phyloP scores from a whole-genome alignment of 2,113 vertebrate genomes.

The Nerophis lumbriciformis region DNA sequence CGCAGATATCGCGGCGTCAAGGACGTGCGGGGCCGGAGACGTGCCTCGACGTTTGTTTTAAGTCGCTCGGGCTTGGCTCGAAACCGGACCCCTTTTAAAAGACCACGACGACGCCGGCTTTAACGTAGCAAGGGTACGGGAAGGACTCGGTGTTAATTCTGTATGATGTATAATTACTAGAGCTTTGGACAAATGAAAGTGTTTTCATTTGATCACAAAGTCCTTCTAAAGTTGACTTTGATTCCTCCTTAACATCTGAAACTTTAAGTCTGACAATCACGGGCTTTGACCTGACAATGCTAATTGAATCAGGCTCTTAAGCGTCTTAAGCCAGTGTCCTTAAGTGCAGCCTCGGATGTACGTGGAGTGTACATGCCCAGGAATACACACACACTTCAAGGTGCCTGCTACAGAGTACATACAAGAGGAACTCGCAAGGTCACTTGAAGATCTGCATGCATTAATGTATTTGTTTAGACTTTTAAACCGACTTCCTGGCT shows the following conservation, averaged over 20 bases:
- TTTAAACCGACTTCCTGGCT: no score
- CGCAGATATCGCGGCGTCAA: conserved; percentile 19
- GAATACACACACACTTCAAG: no score
- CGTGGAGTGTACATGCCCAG: not conserved
- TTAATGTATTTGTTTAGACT: no score
- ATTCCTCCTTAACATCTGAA: not conserved
- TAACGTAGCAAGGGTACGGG: no score
- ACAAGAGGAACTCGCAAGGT: no score
- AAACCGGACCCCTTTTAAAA: not conserved
- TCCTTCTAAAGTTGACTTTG: conserved; percentile 10
- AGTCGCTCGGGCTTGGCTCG: not conserved
- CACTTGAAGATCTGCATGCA: no score
- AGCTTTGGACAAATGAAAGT: conserved; percentile 1
- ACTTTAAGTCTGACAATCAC: conserved; percentile 2
- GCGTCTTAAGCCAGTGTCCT: conserved; percentile 1
- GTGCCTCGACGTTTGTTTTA: conserved; percentile 5
- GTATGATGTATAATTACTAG: not conserved
- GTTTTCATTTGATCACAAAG: not conserved
- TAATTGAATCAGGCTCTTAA: conserved; percentile 4
- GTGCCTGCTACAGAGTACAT: no score
- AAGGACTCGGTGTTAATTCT: not conserved
- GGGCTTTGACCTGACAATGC: not conserved
- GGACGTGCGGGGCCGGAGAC: not conserved
- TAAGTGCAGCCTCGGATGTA: not conserved
- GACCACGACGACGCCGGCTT: no score